phyloP scores from a whole-genome alignment of 1,140 invertebrate species.

The Teleogryllus occipitalis region DNA sequence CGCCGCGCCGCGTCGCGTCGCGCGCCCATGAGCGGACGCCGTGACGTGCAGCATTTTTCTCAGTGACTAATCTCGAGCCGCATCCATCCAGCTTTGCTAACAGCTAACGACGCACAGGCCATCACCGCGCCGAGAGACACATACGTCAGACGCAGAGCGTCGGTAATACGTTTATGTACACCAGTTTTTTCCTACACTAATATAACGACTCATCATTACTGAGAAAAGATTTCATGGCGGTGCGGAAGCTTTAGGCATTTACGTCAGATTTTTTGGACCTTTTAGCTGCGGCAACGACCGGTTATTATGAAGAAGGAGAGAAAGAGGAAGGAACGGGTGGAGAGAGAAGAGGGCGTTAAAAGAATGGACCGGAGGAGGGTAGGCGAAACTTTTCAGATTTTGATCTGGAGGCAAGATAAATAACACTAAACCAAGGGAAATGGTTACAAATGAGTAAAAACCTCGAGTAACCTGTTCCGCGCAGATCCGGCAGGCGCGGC shows the following conservation, averaged over 20 bases:
- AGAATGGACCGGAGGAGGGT: not conserved
- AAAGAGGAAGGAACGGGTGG: not conserved
- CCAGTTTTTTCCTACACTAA: not conserved
- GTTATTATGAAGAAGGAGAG: not conserved
- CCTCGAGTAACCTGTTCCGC: not conserved
- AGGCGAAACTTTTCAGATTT: not conserved
- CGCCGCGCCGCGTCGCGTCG: not conserved
- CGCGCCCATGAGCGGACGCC: not conserved
- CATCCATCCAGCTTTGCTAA: conserved; percentile 3
- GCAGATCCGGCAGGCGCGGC: not conserved
- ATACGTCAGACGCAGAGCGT: not conserved
- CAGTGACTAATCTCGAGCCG: not conserved
- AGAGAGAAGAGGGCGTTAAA: not conserved
- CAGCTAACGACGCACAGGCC: not conserved
- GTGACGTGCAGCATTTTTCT: not conserved
- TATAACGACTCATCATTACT: conserved; percentile 1
- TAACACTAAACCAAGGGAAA: not conserved
- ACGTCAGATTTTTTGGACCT: not conserved
- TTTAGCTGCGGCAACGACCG: not conserved
- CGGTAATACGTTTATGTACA: not conserved
- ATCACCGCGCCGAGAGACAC: not conserved
- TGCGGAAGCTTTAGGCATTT: not conserved
- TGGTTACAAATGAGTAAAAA: not conserved
- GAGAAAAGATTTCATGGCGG: conserved; percentile 3
- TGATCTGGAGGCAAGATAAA: not conserved